Conservation (phyloP, 2,113 vertebrate genomes). For the Butorides virescens region DNA sequence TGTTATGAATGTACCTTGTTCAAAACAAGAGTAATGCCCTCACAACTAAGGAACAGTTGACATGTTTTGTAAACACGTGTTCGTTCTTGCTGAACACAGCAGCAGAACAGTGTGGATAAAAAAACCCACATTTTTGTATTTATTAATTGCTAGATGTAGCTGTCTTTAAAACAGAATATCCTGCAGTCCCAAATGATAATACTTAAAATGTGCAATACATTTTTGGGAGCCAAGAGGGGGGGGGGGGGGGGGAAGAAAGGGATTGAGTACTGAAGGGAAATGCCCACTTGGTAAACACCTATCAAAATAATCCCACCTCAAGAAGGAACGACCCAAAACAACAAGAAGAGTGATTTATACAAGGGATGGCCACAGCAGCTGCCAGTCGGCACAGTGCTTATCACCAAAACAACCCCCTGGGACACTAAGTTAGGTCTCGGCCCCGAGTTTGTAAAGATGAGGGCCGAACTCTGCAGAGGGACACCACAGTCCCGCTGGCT, state of each 20-base stretch:
- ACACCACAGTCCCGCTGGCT: rapidly evolving
- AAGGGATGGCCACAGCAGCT: background rate
- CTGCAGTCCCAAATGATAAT: background rate
- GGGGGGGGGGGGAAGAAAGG: rapidly evolving
- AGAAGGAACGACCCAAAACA: background rate
- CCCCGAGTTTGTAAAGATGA: rapidly evolving
- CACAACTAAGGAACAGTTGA: background rate
- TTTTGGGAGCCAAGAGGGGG: background rate
- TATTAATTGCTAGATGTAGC: background rate
- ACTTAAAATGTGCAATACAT: background rate
- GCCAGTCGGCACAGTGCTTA: background rate
- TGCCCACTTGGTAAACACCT: rapidly evolving
- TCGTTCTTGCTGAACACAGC: background rate
- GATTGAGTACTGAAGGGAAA: background rate
- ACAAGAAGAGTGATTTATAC: background rate
- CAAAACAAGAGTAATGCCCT: background rate
- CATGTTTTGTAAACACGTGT: background rate
- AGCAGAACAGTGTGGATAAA: background rate
- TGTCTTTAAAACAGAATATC: background rate
- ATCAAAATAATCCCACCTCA: background rate
- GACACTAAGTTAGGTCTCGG: background rate
- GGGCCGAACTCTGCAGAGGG: background rate
- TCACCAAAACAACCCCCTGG: background rate
- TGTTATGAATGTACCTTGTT: background rate
- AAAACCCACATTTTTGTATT: background rate